Percentiles rank a stretch among this genome's conserved stretches.
Conservation (phyloP, 2,797 vertebrate species). For the Cyprinella venusta region DNA sequence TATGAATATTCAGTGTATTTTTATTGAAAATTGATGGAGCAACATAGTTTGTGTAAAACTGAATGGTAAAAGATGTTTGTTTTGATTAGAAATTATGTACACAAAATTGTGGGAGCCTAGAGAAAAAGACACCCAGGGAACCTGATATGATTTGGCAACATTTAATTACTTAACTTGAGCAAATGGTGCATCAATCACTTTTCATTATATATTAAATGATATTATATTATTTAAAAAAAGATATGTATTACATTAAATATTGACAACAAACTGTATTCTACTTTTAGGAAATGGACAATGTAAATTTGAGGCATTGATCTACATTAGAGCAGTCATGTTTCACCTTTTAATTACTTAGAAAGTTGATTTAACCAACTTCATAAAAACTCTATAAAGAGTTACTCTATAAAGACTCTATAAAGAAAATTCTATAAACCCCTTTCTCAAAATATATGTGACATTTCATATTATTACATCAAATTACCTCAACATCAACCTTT, state of each 20-base stretch:
- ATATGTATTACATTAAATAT: not conserved
- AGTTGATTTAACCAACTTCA: not conserved
- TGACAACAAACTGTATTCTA: no score
- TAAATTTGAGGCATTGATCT: not conserved
- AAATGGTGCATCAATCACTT: not conserved
- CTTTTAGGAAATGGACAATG: no score
- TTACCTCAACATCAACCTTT: not conserved
- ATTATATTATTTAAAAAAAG: not conserved
- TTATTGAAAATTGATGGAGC: not conserved
- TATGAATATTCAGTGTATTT: not conserved
- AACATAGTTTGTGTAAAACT: not conserved
- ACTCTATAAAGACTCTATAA: no score
- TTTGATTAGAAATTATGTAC: not conserved
- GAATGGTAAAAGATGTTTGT: not conserved
- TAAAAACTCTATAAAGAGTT: no score
- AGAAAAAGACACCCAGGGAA: not conserved
- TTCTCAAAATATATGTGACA: not conserved
- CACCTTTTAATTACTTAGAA: not conserved
- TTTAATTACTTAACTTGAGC: not conserved
- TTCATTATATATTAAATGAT: not conserved
- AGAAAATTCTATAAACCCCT: not conserved
- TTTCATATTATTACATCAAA: not conserved
- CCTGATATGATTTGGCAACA: not conserved
- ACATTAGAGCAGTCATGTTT: not conserved
- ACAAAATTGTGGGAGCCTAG: no score